Base-by-base conservation (phyloP, 2,113 vertebrate species). In the Gallinago media region DNA sequence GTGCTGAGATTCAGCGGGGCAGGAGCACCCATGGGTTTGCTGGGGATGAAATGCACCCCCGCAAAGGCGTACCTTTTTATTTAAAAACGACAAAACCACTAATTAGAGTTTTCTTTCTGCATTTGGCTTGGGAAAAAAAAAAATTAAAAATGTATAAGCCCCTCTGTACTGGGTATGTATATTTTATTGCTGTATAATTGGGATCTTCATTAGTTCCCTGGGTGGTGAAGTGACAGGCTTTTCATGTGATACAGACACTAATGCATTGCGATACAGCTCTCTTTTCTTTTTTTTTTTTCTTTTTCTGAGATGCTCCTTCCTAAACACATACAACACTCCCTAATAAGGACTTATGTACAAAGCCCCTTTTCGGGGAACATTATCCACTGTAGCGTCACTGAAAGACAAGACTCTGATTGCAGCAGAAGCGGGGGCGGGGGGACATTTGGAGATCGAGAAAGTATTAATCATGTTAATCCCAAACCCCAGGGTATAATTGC, bases 131-230 rank as follows among this genome's bases (percentile, higher is more conserved):
- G 96, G 90, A 94, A 97, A 96, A 95, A 38, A 38, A 95, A 85
- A 96, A 93, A 98, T 98, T 98, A 98, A 98, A 98, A 98, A 98
- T 98, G 97, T 86, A 98, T 98, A 97, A 98, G 91, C 81, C 91
- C 78, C 95, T 97, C 96, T 84, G 96, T 96, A 96, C 87, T 92
- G 54, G 36, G 0, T 95, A 98, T 98, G 97, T 98, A 98, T 98
- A 98, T 98, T 98, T 98, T 97, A 98, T 97, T 92, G 92, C 95
- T 49, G 85, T 91, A 88, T 98, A 98, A 98, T 98, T 98, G 97
- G 97, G 97, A 97, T 97, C 96, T 98, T 97, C 97, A 97, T 98
- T 97, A 96, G 96, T 80, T 92, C 92, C 89, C 55, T 44, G 97
- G 96, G 96, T 94, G 91, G 94, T 52, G 9, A 79, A 85, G 91